Percentiles rank a stretch among this genome's conserved stretches.
phyloP scores from a whole-genome alignment of 2,797 vertebrate species.

The Danio tinwini region DNA sequence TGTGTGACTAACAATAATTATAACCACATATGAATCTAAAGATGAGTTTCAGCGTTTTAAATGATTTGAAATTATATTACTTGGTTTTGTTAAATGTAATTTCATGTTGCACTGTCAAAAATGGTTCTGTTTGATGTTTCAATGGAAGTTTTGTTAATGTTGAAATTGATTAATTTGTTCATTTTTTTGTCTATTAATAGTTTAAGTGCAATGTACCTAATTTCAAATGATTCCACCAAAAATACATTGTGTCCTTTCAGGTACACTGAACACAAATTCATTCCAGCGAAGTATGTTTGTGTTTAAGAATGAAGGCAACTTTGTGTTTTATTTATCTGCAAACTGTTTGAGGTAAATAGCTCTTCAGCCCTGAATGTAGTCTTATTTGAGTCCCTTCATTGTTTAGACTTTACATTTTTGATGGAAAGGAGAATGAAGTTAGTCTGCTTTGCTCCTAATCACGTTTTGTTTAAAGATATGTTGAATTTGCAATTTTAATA shows the following conservation, averaged over 20 bases:
- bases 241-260: neutral
- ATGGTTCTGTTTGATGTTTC: constrained; percentile 11
- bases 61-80: neutral
- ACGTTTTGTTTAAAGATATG: constrained; percentile 23
- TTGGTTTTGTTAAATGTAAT: constrained; percentile 28
- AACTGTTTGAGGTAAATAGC: neutral
- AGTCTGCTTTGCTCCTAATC: constrained; percentile 23
- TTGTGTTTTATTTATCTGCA: neutral
- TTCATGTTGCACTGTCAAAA: constrained; percentile 6
- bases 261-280: constrained; percentile 17
- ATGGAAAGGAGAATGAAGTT: constrained; percentile 20
- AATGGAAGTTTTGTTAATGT: neutral
- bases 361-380: constrained; percentile 33
- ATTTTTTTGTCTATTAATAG: neutral
- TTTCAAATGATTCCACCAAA: constrained; percentile 17
- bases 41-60: neutral
- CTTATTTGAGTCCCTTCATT: constrained; percentile 1
- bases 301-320: neutral
- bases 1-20: constrained; percentile 44
- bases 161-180: constrained; percentile 12
- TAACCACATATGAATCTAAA: constrained; percentile 23
- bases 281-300: neutral
- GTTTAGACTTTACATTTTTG: constrained; percentile 28
- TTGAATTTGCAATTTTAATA: constrained; percentile 27
- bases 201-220: neutral